phyloP scores from a whole-genome alignment of 1,140 invertebrate species.

The Drosophila virilis region DNA sequence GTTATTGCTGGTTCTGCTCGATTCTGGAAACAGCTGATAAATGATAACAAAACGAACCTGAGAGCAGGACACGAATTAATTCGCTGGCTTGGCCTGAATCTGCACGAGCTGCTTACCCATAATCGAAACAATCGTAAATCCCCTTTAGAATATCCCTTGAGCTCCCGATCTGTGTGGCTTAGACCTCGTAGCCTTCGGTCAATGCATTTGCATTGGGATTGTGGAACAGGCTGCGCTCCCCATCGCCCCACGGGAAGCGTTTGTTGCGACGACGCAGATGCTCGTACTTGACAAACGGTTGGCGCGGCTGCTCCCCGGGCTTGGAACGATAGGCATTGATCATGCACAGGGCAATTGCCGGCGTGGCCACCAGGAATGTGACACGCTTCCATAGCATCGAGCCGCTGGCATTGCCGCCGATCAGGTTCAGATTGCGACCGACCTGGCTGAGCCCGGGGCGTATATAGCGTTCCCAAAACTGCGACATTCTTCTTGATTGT shows the following conservation, averaged over 20 bases:
- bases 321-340: conserved; percentile 88
- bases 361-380: conserved; percentile 89
- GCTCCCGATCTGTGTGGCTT: background rate
- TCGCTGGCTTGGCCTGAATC: too few relatives aligned
- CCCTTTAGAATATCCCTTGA: too few relatives aligned
- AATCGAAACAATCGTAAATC: too few relatives aligned
- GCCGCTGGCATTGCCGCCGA: conserved; percentile 3
- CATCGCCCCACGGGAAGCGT: conserved; percentile 95
- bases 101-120: too few relatives aligned
- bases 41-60: conserved; percentile 3
- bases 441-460: conserved; percentile 4
- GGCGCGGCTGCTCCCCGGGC: conserved; percentile 83
- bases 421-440: conserved; percentile 6
- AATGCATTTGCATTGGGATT: conserved; percentile 91
- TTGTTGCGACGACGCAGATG: conserved; percentile 89
- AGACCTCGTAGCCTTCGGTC: conserved; percentile 90
- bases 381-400: conserved; percentile 87
- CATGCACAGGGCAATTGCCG: conserved; percentile 88
- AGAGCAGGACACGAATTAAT: too few relatives aligned
- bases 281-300: conserved; percentile 89
- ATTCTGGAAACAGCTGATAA: background rate
- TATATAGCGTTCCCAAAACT: conserved; percentile 36
- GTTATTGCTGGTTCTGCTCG: background rate
- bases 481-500: conserved; percentile 25
- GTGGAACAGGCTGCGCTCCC: conserved; percentile 90